Evolutionary conservation across 2,888 invertebrate genomes (phyloP), one percentile per base, ranked within the genome.

Genomic region (Tenthredo notha): DNA sequence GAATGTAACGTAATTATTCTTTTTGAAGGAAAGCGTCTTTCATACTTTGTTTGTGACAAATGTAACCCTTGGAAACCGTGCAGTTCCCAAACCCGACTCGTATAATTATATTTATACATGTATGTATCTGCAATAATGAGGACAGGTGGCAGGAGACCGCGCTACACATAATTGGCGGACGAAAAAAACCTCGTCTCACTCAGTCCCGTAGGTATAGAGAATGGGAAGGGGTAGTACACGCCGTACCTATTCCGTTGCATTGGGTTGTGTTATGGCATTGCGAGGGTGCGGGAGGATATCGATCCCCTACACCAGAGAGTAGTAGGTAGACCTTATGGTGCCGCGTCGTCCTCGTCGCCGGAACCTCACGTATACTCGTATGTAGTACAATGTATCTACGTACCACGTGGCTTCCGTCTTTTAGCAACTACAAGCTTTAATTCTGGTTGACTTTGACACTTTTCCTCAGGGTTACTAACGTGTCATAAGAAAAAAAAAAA

Each of bases 261-360:
- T 47, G 43, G 40, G 82, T 67, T 67, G 43, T 67, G 67, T 67
- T 82, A 83, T 83, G 83, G 83, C 67, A 83, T 83, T 70, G 70
- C 67, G 33, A 61, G 67, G 61, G 50, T 47, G 54, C 70, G 83
- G 67, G 65, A 80, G 61, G 83, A 83, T 83, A 83, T 83, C 83
- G 83, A 83, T 83, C 83, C 67, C 33, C 83, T 83, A 58, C 83
- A 83, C 65, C 43, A 40, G 83, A 67, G 67, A 40, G 74, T 40
- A 40, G 43, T 47, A 47, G 83, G 83, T 83, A 70, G 83, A 83
- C 83, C 83, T 83, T 83, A 83, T 83, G 83, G 83, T 83, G 83
- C 83, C 83, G 65, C 83, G 83, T 67, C 70, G 70, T 83, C 83
- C 83, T 47, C 67, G 83, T 83, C 83, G 67, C 83, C 83, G 83